Evolutionary conservation across 2,113 vertebrate species (phyloP).

Genomic region (Microcebus tavaratra): DNA sequence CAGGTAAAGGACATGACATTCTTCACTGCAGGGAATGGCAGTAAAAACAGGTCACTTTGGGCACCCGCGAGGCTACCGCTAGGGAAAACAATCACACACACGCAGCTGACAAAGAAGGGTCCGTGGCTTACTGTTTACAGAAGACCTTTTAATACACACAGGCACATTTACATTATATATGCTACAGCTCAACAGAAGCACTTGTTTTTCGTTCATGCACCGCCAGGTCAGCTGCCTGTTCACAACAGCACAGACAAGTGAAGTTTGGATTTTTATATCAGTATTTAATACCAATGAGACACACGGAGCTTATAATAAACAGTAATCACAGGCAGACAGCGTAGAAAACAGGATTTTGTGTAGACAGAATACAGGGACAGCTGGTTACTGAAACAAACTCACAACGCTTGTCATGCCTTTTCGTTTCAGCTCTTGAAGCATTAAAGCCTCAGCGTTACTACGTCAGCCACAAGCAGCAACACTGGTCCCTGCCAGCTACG

Average conservation of each 20-base stretch:
- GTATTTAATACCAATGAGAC: not conserved
- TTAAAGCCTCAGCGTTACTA: not conserved
- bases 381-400: not conserved
- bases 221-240: not conserved
- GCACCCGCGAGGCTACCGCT: not conserved
- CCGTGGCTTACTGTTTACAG: not conserved
- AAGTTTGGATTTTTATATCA: not conserved
- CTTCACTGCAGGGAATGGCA: not conserved
- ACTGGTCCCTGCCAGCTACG: accelerated
- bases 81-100: not conserved
- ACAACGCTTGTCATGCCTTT: not conserved
- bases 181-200: not conserved
- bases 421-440: not conserved
- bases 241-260: not conserved
- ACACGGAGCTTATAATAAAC: not conserved
- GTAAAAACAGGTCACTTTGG: not conserved
- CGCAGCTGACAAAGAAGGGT: not conserved
- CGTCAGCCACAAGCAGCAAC: not conserved
- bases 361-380: not conserved
- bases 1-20: not conserved
- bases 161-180: not conserved
- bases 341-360: not conserved
- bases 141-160: conserved; percentile 62
- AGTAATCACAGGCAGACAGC: not conserved
- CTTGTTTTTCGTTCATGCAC: not conserved